Conservation (phyloP, 2,888 invertebrate genomes). For the Bursaphelenchus okinawaensis region DNA sequence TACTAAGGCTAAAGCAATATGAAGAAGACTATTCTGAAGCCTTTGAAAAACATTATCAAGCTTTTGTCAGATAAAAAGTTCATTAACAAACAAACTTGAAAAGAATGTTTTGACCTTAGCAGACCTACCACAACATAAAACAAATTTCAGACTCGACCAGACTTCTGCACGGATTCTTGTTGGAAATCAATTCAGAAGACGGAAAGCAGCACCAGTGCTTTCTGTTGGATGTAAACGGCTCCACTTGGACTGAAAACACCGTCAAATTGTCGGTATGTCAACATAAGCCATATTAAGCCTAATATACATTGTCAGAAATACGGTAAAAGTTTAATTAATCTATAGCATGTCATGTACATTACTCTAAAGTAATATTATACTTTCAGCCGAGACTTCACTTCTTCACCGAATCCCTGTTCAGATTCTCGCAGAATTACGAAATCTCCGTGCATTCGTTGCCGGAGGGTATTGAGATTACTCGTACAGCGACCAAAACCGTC, state of each 20-base stretch:
- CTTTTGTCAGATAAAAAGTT: too few relatives aligned
- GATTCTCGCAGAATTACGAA: conserved; percentile 40
- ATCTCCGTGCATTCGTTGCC: conserved; percentile 42
- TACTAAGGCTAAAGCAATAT: too few relatives aligned
- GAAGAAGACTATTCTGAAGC: too few relatives aligned
- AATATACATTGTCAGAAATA: background rate
- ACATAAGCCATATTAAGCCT: background rate
- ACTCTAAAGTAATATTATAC: conserved; percentile 3
- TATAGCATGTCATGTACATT: too few relatives aligned
- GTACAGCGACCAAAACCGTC: conserved; percentile 29
- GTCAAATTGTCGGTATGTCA: conserved; percentile 26
- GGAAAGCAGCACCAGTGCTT: conserved; percentile 41
- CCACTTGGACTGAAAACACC: conserved; percentile 29
- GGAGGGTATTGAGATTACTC: conserved; percentile 19
- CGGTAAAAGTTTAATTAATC: background rate
- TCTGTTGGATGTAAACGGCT: conserved; percentile 48
- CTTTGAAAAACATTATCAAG: too few relatives aligned
- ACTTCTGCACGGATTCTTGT: conserved; percentile 42
- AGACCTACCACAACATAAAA: too few relatives aligned
- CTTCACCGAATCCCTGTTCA: conserved; percentile 46
- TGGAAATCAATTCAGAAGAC: conserved; percentile 42
- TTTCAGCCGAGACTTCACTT: conserved; percentile 55
- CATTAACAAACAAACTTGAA: too few relatives aligned
- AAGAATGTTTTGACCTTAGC: background rate
- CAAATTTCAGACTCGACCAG: conserved; percentile 41